Conservation (phyloP, 2,888 invertebrate species). For the Serrognathus titanus region DNA sequence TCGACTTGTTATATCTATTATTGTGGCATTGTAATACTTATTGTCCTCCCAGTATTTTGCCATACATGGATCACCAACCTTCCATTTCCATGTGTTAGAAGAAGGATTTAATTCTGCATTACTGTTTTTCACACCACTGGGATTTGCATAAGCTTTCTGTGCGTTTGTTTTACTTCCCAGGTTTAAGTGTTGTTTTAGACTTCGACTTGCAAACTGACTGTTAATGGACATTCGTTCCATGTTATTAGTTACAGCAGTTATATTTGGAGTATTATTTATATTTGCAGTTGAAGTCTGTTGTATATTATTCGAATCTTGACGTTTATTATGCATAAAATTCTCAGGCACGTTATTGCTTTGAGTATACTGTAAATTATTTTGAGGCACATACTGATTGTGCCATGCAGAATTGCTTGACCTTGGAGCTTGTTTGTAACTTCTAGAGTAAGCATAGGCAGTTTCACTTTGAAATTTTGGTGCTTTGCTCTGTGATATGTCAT, state of each 20-base stretch:
- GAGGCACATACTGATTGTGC: too few relatives aligned
- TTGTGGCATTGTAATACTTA: constrained; percentile 80
- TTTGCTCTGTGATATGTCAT: too few relatives aligned
- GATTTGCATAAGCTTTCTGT: constrained; percentile 7
- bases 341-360: too few relatives aligned
- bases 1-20: constrained; percentile 75
- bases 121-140: background rate
- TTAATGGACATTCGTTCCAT: constrained; percentile 40
- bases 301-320: too few relatives aligned
- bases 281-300: constrained; percentile 7
- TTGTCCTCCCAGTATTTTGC: constrained; percentile 94
- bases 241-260: constrained; percentile 23
- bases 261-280: constrained; percentile 13
- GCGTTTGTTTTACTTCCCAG: constrained; percentile 21
- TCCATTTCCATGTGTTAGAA: constrained; percentile 56
- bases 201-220: constrained; percentile 43
- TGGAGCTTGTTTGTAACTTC: too few relatives aligned
- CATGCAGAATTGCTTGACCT: too few relatives aligned
- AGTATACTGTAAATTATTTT: too few relatives aligned
- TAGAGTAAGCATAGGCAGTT: too few relatives aligned
- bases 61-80: constrained; percentile 77
- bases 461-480: too few relatives aligned
- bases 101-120: background rate
- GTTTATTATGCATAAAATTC: too few relatives aligned
- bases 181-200: constrained; percentile 44